Percentiles rank a stretch among this genome's conserved stretches.
phyloP scores from a whole-genome alignment of 2,888 invertebrate species.

The Diadromus collaris region DNA sequence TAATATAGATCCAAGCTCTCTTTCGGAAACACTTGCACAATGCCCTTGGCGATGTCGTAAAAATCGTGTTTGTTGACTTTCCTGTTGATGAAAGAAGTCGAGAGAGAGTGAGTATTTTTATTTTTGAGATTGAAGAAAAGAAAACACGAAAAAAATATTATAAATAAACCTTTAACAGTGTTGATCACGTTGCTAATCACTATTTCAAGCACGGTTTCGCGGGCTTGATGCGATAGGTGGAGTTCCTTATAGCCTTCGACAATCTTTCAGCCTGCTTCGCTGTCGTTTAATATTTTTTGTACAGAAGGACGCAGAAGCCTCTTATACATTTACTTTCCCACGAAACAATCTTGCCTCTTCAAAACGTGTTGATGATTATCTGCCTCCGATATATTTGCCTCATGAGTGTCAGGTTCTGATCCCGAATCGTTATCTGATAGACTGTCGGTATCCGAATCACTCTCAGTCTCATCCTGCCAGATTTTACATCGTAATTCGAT shows the following conservation, averaged over 20 bases:
- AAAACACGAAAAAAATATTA: background rate
- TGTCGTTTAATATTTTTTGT: conserved; percentile 7
- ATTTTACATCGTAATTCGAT: background rate
- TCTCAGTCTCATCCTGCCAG: background rate
- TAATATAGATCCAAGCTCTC: conserved; percentile 18
- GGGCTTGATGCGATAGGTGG: background rate
- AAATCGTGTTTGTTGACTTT: conserved; percentile 25
- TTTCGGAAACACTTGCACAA: conserved; percentile 19
- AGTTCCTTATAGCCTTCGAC: background rate
- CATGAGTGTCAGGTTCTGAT: background rate
- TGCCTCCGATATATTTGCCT: background rate
- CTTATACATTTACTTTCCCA: conserved; percentile 9
- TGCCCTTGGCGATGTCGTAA: conserved; percentile 21
- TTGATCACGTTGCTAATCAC: conserved; percentile 1
- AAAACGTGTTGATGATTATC: background rate
- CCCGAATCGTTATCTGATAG: background rate
- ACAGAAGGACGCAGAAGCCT: conserved; percentile 6
- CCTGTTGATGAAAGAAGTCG: background rate
- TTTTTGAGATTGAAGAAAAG: background rate
- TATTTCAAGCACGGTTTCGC: conserved; percentile 5
- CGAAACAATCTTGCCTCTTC: conserved; percentile 19
- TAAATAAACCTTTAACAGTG: background rate
- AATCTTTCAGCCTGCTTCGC: conserved; percentile 3
- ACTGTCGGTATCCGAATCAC: conserved; percentile 1
- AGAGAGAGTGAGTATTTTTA: too few species aligned